A percentile compares a stretch with the other conserved stretches of the same genome.
Conservation (phyloP, 2,797 vertebrate species). For the Scarus forsteni region DNA sequence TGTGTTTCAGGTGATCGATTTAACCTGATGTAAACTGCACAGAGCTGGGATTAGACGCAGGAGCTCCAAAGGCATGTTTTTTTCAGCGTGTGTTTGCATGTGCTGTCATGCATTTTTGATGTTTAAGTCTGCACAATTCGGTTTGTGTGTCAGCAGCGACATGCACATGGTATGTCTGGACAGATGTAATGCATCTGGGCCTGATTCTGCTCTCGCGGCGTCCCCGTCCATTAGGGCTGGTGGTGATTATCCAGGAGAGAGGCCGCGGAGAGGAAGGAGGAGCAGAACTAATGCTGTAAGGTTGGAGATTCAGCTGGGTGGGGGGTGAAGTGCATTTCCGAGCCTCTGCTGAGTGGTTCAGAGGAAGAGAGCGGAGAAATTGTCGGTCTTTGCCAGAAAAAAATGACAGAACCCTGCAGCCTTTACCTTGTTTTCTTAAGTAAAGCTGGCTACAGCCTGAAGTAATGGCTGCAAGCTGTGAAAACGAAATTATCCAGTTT, state of each 20-base stretch:
- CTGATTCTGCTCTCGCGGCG: constrained; percentile 56
- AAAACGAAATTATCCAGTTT: background rate
- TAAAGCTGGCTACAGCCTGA: background rate
- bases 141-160: background rate
- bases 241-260: constrained; percentile 67
- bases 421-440: background rate
- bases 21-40: constrained; percentile 32
- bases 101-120: background rate
- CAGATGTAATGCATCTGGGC: constrained; percentile 58
- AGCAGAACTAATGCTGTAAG: constrained; percentile 67
- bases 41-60: constrained; percentile 19
- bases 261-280: constrained; percentile 56
- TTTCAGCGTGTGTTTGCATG: constrained; percentile 8
- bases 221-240: constrained; percentile 70
- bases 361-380: constrained; percentile 21
- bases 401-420: background rate
- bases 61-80: too few species aligned
- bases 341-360: constrained; percentile 25
- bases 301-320: constrained; percentile 29
- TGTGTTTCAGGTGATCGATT: constrained; percentile 57
- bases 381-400: background rate
- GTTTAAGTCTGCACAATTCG: constrained; percentile 5
- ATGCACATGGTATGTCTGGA: constrained; percentile 8
- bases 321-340: constrained; percentile 41
- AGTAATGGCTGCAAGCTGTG: background rate